Conservation (phyloP, 2,113 vertebrate species). For the Mastomys coucha region DNA sequence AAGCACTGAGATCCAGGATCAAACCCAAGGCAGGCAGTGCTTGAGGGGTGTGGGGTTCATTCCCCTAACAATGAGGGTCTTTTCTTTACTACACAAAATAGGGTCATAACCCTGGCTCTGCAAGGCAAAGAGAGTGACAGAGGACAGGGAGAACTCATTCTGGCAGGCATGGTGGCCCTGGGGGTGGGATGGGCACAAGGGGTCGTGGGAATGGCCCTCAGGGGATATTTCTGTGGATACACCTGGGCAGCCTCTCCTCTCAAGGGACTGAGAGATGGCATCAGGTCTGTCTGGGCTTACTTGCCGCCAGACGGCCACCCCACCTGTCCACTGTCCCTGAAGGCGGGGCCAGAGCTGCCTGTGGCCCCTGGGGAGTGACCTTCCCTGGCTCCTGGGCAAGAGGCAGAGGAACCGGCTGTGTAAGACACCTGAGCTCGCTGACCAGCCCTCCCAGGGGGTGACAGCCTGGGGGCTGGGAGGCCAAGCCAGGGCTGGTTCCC, state of each 20-base stretch:
- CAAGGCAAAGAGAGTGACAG: not conserved
- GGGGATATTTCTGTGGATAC: not conserved
- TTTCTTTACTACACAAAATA: not conserved
- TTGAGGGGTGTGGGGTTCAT: not conserved
- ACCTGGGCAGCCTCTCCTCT: not conserved
- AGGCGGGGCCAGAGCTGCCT: not conserved
- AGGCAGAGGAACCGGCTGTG: slow-evolving; percentile 62
- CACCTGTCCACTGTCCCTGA: not conserved
- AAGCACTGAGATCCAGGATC: not conserved
- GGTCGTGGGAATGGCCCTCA: slow-evolving; percentile 36
- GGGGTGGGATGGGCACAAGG: not conserved
- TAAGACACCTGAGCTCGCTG: slow-evolving; percentile 74
- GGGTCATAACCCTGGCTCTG: not conserved
- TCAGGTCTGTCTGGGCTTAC: not conserved
- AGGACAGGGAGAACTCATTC: not conserved
- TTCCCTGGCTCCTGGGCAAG: slow-evolving; percentile 8
- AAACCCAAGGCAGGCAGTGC: fast-evolving
- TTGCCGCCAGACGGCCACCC: not conserved
- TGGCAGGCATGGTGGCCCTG: not conserved
- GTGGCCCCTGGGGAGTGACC: slow-evolving; percentile 50
- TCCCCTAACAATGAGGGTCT: fast-evolving
- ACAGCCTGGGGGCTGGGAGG: slow-evolving; percentile 57
- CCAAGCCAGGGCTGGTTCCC: slow-evolving; percentile 23
- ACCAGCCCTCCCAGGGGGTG: slow-evolving; percentile 67
- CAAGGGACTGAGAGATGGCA: not conserved